phyloP scores from a whole-genome alignment of 1,140 invertebrate species.

The Drosophila truncata region DNA sequence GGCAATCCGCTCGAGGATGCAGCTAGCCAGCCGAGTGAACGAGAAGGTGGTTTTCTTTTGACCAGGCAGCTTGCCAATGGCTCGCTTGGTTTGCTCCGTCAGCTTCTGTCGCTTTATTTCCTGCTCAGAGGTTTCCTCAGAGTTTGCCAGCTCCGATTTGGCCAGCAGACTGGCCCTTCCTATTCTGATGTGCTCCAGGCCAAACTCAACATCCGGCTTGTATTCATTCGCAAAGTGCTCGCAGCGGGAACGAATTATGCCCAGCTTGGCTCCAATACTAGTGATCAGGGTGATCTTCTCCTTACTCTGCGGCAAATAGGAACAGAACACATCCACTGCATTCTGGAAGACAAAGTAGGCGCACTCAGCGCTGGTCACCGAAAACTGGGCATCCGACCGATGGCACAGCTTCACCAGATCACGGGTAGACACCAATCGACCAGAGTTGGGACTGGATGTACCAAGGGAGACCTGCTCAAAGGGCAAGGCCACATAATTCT shows the following conservation, averaged over 20 bases:
- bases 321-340: constrained; percentile 96
- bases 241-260: constrained; percentile 93
- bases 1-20: constrained; percentile 94
- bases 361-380: constrained; percentile 90
- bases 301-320: constrained; percentile 86
- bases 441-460: constrained; percentile 68
- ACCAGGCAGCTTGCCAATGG: constrained; percentile 19
- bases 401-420: constrained; percentile 97
- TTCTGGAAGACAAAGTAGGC: constrained; percentile 94
- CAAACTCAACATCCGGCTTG: constrained; percentile 90
- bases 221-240: constrained; percentile 92
- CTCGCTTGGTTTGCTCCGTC: constrained; percentile 22
- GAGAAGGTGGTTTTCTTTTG: constrained; percentile 89
- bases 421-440: constrained; percentile 91
- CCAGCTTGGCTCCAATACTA: constrained; percentile 92
- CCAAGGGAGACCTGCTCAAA: constrained; percentile 62
- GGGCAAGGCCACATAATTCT: constrained; percentile 69
- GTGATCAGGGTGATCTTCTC: constrained; percentile 89
- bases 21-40: constrained; percentile 91
- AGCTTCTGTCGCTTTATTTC: constrained; percentile 68
- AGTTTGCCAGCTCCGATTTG: constrained; percentile 52
- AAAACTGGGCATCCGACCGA: constrained; percentile 91
- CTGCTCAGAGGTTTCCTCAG: constrained; percentile 26
- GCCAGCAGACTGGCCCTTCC: constrained; percentile 87
- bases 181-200: constrained; percentile 85